A percentile compares a stretch with the other conserved stretches of the same genome.
These are phyloP conservation scores for Aphelenchoides avenae DNA, from an alignment of 1,140 invertebrate genomes.

Conservation along the genomic window DNA sequence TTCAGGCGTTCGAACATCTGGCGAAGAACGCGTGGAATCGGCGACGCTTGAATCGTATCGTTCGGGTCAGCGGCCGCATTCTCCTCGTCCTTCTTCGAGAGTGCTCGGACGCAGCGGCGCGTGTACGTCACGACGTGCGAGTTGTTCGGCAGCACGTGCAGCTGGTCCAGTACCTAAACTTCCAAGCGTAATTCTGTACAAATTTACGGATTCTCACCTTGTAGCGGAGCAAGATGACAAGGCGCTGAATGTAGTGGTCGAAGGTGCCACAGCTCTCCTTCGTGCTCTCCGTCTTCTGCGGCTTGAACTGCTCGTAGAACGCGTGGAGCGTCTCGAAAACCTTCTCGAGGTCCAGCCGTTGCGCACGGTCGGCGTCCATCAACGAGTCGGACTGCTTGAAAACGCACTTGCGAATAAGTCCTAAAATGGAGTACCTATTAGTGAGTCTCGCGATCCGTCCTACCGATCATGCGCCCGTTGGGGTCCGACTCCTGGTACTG, in stretches of 20 bases:
- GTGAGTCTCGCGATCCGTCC: no score
- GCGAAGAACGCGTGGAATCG: constrained; percentile 6
- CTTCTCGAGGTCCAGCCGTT: constrained; percentile 17
- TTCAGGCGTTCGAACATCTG: constrained; percentile 15
- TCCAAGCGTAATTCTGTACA: background rate
- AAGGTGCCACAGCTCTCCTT: constrained; percentile 15
- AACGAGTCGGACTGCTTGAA: constrained; percentile 20
- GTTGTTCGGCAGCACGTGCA: constrained; percentile 22
- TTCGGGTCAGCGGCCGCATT: background rate
- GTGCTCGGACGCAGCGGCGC: constrained; percentile 25
- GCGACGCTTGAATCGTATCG: background rate
- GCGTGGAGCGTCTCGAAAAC: constrained; percentile 14
- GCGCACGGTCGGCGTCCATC: constrained; percentile 8
- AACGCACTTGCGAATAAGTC: constrained; percentile 27
- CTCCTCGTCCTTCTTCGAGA: constrained; percentile 9
- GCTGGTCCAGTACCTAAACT: constrained; percentile 35
- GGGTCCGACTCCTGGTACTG: constrained; percentile 29
- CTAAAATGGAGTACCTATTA: no score
- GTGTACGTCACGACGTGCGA: constrained; percentile 24
- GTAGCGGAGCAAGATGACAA: constrained; percentile 23
- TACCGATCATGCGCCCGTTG: constrained; percentile 12
- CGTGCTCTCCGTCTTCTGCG: constrained; percentile 4
- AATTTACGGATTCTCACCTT: background rate
- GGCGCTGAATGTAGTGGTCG: constrained; percentile 19
- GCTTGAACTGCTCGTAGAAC: constrained; percentile 19